Evolutionary conservation across 2,797 vertebrate species (phyloP).

Genomic region (Macroramphosus scolopax): DNA sequence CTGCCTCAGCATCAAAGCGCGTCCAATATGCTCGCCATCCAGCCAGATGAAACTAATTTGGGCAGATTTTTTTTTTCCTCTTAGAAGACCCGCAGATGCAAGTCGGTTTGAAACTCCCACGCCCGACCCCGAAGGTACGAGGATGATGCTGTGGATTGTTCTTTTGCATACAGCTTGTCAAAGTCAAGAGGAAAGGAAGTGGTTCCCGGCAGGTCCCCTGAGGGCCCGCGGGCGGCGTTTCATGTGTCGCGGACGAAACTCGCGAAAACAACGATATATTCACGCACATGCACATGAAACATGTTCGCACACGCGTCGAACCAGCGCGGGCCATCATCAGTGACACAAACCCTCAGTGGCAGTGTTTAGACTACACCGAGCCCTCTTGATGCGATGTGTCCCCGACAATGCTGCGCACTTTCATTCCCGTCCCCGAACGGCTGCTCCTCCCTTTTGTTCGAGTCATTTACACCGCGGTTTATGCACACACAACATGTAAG

Average conservation of each 20-base stretch:
- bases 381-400: constrained; percentile 61
- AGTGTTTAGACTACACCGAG: constrained; percentile 61
- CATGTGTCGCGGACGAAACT: constrained; percentile 52
- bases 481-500: constrained; percentile 70
- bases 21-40: constrained; percentile 31
- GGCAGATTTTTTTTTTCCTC: constrained; percentile 38
- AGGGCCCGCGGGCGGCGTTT: constrained; percentile 58
- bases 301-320: constrained; percentile 21
- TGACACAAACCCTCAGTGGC: constrained; percentile 50
- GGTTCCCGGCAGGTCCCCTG: constrained; percentile 57
- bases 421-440: constrained; percentile 56
- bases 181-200: constrained; percentile 45
- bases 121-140: constrained; percentile 17
- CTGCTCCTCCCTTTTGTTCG: constrained; percentile 67
- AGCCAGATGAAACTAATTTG: constrained; percentile 62
- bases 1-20: constrained; percentile 55
- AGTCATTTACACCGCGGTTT: constrained; percentile 70
- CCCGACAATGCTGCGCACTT: constrained; percentile 52
- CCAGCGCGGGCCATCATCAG: constrained; percentile 42
- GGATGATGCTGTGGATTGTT: constrained; percentile 11
- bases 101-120: constrained; percentile 32
- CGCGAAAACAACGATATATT: constrained; percentile 23
- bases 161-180: constrained; percentile 50
- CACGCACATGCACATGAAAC: constrained; percentile 29
- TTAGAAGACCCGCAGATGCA: constrained; percentile 34